These are phyloP conservation scores for Brachystomella parvula DNA, from an alignment of 1,140 invertebrate genomes.

Conservation along the genomic window DNA sequence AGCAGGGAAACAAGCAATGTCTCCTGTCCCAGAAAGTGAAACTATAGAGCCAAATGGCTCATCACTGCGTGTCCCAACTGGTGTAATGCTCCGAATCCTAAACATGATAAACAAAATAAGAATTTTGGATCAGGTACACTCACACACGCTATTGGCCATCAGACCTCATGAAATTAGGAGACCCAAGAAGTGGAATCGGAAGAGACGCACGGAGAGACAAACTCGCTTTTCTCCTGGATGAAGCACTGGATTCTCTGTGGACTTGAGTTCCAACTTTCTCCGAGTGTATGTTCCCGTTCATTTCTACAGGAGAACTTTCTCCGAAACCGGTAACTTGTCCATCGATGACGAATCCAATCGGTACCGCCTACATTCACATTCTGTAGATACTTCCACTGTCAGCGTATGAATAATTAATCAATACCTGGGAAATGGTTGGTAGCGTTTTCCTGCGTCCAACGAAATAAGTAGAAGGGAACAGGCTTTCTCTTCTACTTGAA, in stretches of 20 bases:
- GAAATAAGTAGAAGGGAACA: conserved; percentile 22
- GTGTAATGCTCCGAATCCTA: background rate
- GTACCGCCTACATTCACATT: conserved; percentile 27
- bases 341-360: conserved; percentile 35
- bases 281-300: background rate
- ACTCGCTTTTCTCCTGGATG: conserved; percentile 19
- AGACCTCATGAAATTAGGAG: conserved; percentile 31
- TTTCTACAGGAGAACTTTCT: conserved; percentile 9
- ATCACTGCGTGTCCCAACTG: conserved; percentile 30
- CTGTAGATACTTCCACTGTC: background rate
- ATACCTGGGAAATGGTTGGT: conserved; percentile 35
- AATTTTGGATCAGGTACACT: no score
- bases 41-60: conserved; percentile 38
- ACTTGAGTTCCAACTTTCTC: background rate
- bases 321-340: conserved; percentile 19
- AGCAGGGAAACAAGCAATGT: conserved; percentile 37
- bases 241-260: background rate
- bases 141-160: background rate
- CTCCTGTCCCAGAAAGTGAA: conserved; percentile 34
- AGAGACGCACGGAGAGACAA: conserved; percentile 32
- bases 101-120: background rate
- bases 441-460: conserved; percentile 22
- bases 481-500: conserved; percentile 18
- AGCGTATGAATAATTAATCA: no score
- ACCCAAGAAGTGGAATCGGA: conserved; percentile 32